phyloP scores from a whole-genome alignment of 2,888 invertebrate species.

The Mythimna albipuncta region DNA sequence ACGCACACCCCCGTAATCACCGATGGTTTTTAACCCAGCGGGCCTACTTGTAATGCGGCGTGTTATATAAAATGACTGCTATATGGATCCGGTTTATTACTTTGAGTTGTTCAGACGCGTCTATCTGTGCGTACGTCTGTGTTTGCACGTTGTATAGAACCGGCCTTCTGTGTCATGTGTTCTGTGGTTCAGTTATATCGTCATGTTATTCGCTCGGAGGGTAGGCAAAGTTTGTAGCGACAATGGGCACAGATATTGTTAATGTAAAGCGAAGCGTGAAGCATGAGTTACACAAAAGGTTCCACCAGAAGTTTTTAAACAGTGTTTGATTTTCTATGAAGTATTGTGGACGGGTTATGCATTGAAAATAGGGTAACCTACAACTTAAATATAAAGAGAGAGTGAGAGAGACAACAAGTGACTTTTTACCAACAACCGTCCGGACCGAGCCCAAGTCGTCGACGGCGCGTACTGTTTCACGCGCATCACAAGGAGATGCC shows the following conservation, averaged over 20 bases:
- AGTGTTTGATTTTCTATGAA: conserved; percentile 20
- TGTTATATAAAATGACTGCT: too few species aligned
- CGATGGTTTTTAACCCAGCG: too few species aligned
- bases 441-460: too few species aligned
- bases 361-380: background rate
- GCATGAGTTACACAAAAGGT: background rate
- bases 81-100: too few species aligned
- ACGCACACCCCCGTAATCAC: too few species aligned
- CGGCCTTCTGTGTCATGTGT: background rate
- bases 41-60: too few species aligned
- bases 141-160: background rate
- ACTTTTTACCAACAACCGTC: too few species aligned
- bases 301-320: conserved; percentile 26
- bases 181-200: conserved; percentile 30
- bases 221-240: conserved; percentile 41
- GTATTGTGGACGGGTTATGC: background rate
- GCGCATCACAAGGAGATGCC: too few species aligned
- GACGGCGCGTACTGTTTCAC: too few species aligned
- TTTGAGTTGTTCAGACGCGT: too few species aligned
- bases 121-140: background rate
- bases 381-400: background rate
- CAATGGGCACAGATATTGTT: conserved; percentile 24
- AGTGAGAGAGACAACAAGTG: too few species aligned
- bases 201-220: conserved; percentile 30
- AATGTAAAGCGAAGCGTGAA: conserved; percentile 14